Conservation (phyloP, 1,140 invertebrate species). For the Geopemphigus sp. region DNA sequence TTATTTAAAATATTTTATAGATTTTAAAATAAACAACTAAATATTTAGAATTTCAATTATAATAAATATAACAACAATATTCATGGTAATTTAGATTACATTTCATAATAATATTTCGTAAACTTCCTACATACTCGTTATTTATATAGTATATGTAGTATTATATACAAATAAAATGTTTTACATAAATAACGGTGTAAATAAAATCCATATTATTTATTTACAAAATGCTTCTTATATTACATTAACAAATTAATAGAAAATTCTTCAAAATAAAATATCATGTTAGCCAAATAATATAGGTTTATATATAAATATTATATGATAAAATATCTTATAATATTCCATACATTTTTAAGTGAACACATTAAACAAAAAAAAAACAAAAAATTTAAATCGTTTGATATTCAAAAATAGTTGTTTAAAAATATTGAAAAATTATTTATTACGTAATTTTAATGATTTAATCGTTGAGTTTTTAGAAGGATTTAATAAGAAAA, state of each 20-base stretch:
- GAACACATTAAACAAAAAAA: background rate
- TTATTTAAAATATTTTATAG: no score
- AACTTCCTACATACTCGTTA: background rate
- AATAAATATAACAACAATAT: background rate
- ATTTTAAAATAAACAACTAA: no score
- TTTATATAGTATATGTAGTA: background rate
- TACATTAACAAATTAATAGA: background rate
- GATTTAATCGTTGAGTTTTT: no score
- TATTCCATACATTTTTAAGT: background rate
- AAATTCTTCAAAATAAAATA: background rate
- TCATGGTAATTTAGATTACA: background rate
- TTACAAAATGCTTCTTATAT: background rate
- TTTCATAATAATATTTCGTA: background rate
- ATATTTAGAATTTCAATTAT: no score
- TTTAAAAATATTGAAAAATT: background rate
- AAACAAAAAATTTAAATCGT: background rate
- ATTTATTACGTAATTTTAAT: background rate
- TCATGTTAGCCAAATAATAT: background rate
- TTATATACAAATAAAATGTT: background rate
- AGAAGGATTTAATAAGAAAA: no score
- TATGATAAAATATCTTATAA: background rate
- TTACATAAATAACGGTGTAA: background rate
- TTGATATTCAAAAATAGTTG: background rate
- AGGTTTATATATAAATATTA: no score
- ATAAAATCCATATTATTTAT: background rate